phyloP scores from a whole-genome alignment of 2,888 invertebrate species.

The Hirtodrosophila histrioides region DNA sequence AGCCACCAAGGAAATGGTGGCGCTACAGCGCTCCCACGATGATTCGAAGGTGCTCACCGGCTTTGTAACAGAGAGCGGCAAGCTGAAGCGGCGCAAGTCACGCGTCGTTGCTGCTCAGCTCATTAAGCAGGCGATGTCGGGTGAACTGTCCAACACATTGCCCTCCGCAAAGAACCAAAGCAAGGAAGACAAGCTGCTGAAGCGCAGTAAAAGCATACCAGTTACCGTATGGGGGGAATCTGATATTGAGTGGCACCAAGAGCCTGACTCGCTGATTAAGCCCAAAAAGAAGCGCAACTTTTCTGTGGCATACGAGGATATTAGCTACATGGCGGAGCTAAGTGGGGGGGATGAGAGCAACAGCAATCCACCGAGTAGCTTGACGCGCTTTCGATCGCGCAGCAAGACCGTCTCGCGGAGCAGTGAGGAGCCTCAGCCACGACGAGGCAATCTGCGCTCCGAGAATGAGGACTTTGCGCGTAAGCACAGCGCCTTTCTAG shows the following conservation, averaged over 20 bases:
- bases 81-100: conserved; percentile 83
- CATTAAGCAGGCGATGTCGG: conserved; percentile 4
- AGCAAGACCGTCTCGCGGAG: conserved; percentile 77
- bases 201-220: conserved; percentile 66
- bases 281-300: conserved; percentile 29
- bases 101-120: conserved; percentile 30
- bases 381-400: conserved; percentile 61
- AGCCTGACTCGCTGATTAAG: not conserved
- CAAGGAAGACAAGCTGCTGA: conserved; percentile 9
- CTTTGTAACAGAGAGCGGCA: conserved; percentile 85
- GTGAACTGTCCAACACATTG: conserved; percentile 32
- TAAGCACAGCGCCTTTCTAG: conserved; percentile 87
- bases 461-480: conserved; percentile 88
- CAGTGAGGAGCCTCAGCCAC: conserved; percentile 56
- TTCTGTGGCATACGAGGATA: conserved; percentile 48
- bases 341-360: conserved; percentile 56
- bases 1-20: conserved; percentile 87
- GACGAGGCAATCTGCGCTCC: conserved; percentile 86
- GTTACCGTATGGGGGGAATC: conserved; percentile 38
- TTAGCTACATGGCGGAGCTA: conserved; percentile 16
- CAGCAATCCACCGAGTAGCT: conserved; percentile 15
- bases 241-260: conserved; percentile 31
- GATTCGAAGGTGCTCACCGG: conserved; percentile 88
- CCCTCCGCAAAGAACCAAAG: conserved; percentile 3
- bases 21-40: conserved; percentile 88